Conservation (phyloP, 2,797 vertebrate genomes). For the Cebuella pygmaea region DNA sequence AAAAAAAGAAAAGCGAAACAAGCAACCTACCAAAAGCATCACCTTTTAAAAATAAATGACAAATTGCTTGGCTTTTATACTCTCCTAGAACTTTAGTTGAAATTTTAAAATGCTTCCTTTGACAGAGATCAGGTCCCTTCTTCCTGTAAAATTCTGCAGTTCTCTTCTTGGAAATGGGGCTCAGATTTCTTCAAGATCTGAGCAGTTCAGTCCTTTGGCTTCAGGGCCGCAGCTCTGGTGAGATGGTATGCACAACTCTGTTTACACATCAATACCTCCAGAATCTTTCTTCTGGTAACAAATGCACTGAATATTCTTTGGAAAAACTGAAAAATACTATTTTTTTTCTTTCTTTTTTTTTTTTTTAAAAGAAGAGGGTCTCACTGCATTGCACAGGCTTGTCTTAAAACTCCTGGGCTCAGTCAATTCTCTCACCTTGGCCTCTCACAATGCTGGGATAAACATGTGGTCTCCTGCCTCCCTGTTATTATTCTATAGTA, state of each 20-base stretch:
- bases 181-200: neutral
- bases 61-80: neutral
- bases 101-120: neutral
- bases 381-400: neutral
- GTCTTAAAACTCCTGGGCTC: neutral
- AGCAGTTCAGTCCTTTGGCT: neutral
- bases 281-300: neutral
- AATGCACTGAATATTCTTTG: neutral
- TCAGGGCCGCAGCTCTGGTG: neutral
- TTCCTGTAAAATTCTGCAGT: neutral
- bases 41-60: conserved; percentile 21
- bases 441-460: neutral
- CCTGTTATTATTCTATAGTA: neutral
- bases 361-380: neutral
- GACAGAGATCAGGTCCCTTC: neutral
- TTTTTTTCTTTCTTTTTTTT: neutral
- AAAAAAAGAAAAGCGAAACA: neutral
- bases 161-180: neutral
- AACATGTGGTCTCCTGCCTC: neutral
- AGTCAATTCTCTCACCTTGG: neutral
- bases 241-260: neutral
- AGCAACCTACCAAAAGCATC: neutral
- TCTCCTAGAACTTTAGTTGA: neutral
- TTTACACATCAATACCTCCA: too few species aligned
- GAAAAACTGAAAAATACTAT: neutral